Evolutionary conservation across 2,113 vertebrate genomes (phyloP).

Genomic region (Odontophorus gujanensis): DNA sequence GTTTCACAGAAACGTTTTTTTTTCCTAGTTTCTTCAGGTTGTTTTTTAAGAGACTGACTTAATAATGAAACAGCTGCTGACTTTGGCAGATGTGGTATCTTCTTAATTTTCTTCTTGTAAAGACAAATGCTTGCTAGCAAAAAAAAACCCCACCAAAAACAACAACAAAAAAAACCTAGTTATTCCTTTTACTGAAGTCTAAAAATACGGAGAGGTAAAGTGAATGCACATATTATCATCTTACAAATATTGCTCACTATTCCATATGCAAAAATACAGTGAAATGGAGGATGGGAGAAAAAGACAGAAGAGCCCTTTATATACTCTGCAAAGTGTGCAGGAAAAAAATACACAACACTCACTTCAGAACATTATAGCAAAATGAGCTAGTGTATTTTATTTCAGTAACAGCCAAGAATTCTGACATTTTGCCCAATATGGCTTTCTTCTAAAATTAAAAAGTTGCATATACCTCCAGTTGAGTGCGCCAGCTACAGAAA

Average conservation of each 20-base stretch:
- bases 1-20: neutral
- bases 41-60: neutral
- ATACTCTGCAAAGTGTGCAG: neutral
- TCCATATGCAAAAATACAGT: neutral
- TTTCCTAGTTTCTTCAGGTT: neutral
- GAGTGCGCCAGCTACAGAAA: constrained; percentile 55
- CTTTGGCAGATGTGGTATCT: neutral
- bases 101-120: neutral
- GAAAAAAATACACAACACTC: constrained; percentile 58
- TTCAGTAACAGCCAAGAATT: constrained; percentile 75
- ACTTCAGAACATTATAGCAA: constrained; percentile 65
- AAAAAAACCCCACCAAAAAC: neutral
- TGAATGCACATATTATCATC: neutral
- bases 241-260: rapidly evolving
- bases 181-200: neutral
- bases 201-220: neutral
- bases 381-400: constrained; percentile 75
- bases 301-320: neutral
- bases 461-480: constrained; percentile 71
- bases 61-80: neutral
- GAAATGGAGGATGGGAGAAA: neutral
- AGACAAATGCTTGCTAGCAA: neutral
- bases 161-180: neutral
- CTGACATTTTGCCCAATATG: constrained; percentile 73
- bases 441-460: constrained; percentile 73